These are phyloP conservation scores for Parthenolecanium corni DNA, from an alignment of 2,888 invertebrate species.

Conservation along the genomic window DNA sequence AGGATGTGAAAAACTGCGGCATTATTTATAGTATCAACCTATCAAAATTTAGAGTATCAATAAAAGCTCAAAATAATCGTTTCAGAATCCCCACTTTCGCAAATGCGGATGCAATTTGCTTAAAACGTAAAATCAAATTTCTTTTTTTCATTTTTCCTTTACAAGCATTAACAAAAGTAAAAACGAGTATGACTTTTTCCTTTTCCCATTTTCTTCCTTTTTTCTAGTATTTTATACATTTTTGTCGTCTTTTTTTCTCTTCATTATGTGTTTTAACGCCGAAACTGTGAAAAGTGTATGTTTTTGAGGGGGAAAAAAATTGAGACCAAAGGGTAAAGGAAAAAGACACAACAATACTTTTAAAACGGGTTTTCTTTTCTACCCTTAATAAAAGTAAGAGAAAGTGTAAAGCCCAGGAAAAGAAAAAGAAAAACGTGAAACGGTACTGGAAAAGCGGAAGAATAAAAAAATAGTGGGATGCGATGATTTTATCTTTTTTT, in stretches of 20 bases:
- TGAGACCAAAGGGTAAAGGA: conserved; percentile 6
- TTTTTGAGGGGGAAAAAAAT: conserved; percentile 10
- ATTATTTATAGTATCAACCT: too few relatives aligned
- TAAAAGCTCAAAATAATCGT: too few relatives aligned
- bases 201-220: neutral
- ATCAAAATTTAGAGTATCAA: too few relatives aligned
- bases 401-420: neutral
- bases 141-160: neutral
- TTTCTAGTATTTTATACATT: neutral
- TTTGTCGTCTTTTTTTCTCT: neutral
- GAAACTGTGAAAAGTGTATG: conserved; percentile 18
- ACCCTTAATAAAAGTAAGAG: too few relatives aligned
- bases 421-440: conserved; percentile 17
- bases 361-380: conserved; percentile 15
- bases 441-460: conserved; percentile 20
- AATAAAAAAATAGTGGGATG: conserved; percentile 27
- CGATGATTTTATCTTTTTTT: conserved; percentile 26
- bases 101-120: neutral
- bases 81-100: too few relatives aligned
- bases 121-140: conserved; percentile 7
- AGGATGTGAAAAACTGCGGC: too few relatives aligned
- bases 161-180: conserved; percentile 2
- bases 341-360: conserved; percentile 26
- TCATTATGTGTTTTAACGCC: neutral
- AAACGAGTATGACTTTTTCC: neutral